Base-by-base conservation (phyloP, 2,888 invertebrate species). In the Galeruca laticollis region DNA sequence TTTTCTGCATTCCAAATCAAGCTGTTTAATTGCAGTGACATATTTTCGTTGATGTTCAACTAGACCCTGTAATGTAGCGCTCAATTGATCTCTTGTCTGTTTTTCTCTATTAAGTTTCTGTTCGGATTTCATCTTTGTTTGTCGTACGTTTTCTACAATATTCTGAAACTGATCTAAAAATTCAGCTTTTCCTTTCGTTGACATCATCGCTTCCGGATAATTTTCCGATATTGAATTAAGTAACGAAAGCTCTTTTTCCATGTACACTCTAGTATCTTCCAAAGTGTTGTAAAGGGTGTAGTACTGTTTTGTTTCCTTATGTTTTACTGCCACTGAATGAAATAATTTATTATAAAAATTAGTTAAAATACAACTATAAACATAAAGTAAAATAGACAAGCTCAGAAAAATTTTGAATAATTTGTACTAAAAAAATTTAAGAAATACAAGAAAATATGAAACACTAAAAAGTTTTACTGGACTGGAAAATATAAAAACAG, bases 251-350 rank as follows among this genome's bases (percentile, higher is more conserved):
- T 99, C 98, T 84, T 97, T 98, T 74, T 93, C 93, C 81, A 98
- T 90, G 84, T 98, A 98, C 49, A 94, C 88, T 85, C 95, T 94
- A n/a, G 95, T 95, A 86, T 98, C 98, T 83, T 96, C 94, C 64
- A 98, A 87, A 2, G 97, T 97, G 85, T 99, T 99, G 86, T 97
- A 97, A 72, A 98, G 89, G 49, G 96, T 96, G 84, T 95, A 99
- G 87, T 96, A 98, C 88, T 98, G 97, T 85, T 98, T 98, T 0
- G 98, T 98, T 88, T 99, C 98, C 83, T 94, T 93, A 84, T 98
- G 97, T 81, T 96, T 98, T 33, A 94, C 93, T 73, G 97, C 94
- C 82, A 99, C 97, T 97, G 86, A 71, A 69, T 31, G 37, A 51
- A 62, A 69, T 61, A 15, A 21, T 49, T 26, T 4, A 20, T 4